These are phyloP conservation scores for Rhinella marina DNA, from an alignment of 2,797 vertebrate genomes.

Conservation along the genomic window DNA sequence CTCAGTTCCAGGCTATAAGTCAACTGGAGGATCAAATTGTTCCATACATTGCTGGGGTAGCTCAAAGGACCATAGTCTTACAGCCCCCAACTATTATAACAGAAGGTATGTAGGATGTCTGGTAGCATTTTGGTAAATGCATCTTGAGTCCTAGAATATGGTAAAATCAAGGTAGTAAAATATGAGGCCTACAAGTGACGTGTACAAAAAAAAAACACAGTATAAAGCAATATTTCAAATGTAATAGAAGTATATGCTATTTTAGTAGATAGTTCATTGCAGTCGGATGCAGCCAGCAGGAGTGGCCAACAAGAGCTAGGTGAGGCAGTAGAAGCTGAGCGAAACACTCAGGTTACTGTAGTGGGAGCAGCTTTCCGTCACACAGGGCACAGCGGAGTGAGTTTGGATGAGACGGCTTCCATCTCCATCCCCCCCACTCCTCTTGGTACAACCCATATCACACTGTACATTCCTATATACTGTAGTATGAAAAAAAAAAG, in stretches of 20 bases:
- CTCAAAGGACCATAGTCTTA: slow-evolving; percentile 87
- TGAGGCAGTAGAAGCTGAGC: too few relatives aligned
- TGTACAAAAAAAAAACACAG: neutral
- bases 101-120: slow-evolving; percentile 91
- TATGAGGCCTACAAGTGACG: neutral
- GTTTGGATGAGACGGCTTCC: too few relatives aligned
- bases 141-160: neutral
- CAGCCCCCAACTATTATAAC: slow-evolving; percentile 83
- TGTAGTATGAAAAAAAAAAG: too few relatives aligned
- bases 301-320: too few relatives aligned
- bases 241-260: neutral
- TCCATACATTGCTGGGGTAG: slow-evolving; percentile 85
- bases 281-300: too few relatives aligned
- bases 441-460: too few relatives aligned
- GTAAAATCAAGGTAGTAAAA: neutral
- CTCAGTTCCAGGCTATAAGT: slow-evolving; percentile 82
- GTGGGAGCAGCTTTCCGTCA: too few relatives aligned
- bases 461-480: too few relatives aligned
- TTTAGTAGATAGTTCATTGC: neutral
- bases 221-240: neutral
- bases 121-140: neutral
- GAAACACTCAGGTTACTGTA: too few relatives aligned
- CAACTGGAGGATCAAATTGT: slow-evolving; percentile 81
- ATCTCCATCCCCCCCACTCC: too few relatives aligned
- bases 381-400: too few relatives aligned